A percentile compares a stretch with the other conserved stretches of the same genome.
Evolutionary conservation across 2,113 vertebrate species (phyloP).

Genomic region (Apaloderma vittatum): DNA sequence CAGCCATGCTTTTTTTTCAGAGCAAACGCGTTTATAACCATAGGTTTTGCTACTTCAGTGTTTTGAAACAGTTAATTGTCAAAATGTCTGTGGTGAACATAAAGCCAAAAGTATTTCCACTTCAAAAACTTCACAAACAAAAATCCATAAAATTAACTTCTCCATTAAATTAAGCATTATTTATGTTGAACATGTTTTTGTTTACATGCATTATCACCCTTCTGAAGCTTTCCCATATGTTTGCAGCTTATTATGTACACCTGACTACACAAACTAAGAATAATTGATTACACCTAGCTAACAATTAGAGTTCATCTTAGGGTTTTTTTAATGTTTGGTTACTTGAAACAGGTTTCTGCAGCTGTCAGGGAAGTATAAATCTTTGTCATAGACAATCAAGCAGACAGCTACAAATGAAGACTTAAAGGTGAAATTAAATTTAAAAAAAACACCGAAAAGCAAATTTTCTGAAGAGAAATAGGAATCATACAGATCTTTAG

Average conservation of each 20-base stretch:
- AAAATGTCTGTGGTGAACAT: slow-evolving; percentile 21
- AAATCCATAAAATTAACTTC: slow-evolving; percentile 55
- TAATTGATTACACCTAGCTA: slow-evolving; percentile 74
- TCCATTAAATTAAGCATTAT: slow-evolving; percentile 48
- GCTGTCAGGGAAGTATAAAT: slow-evolving; percentile 59
- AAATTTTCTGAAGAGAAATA: slow-evolving; percentile 12
- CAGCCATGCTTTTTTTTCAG: background rate
- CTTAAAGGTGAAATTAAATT: slow-evolving; percentile 61
- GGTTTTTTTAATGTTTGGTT: slow-evolving; percentile 61
- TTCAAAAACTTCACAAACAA: slow-evolving; percentile 57
- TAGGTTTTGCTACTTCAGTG: background rate
- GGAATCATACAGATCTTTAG: background rate
- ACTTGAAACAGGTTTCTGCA: slow-evolving; percentile 43
- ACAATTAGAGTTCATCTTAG: slow-evolving; percentile 56
- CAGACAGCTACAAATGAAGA: slow-evolving; percentile 60
- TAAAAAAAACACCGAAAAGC: background rate
- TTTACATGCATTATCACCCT: slow-evolving; percentile 83
- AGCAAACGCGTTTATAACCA: background rate
- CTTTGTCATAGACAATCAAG: slow-evolving; percentile 52
- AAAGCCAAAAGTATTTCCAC: slow-evolving; percentile 47
- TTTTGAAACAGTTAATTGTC: slow-evolving; percentile 70
- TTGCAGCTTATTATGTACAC: slow-evolving; percentile 79
- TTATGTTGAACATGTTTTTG: slow-evolving; percentile 68
- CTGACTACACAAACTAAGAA: slow-evolving; percentile 83
- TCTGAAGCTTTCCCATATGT: slow-evolving; percentile 88